These are phyloP conservation scores for Papilio xuthus DNA, from an alignment of 1,140 invertebrate genomes.

Conservation along the genomic window DNA sequence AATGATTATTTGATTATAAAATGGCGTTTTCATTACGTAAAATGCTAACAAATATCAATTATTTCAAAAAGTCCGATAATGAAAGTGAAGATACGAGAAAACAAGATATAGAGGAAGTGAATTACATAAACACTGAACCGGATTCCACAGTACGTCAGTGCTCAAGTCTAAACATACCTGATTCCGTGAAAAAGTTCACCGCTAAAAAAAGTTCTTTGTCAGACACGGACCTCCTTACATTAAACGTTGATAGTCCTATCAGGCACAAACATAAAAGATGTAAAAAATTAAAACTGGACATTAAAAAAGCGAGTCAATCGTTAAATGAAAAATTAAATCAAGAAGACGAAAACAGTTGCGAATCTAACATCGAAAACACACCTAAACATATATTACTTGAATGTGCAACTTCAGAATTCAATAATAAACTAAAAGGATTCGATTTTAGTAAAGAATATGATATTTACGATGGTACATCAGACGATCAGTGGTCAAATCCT, in stretches of 20 bases:
- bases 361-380: slow-evolving; percentile 65
- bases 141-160: slow-evolving; percentile 64
- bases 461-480: slow-evolving; percentile 61
- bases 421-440: slow-evolving; percentile 59
- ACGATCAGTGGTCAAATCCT: slow-evolving; percentile 48
- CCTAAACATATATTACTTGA: slow-evolving; percentile 68
- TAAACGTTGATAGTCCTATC: slow-evolving; percentile 42
- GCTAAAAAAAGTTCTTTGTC: slow-evolving; percentile 68
- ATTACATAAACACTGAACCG: slow-evolving; percentile 56
- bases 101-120: slow-evolving; percentile 42
- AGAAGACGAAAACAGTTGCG: slow-evolving; percentile 41
- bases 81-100: slow-evolving; percentile 36
- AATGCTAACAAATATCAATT: slow-evolving; percentile 73
- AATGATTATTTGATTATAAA: background rate
- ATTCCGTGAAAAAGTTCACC: slow-evolving; percentile 58
- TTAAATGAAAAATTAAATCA: slow-evolving; percentile 48
- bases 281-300: slow-evolving; percentile 69
- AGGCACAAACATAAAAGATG: slow-evolving; percentile 50
- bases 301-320: slow-evolving; percentile 67
- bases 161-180: slow-evolving; percentile 58
- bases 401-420: slow-evolving; percentile 66
- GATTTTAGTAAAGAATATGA: slow-evolving; percentile 72
- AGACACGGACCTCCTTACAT: slow-evolving; percentile 63
- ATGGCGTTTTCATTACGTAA: slow-evolving; percentile 74
- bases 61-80: slow-evolving; percentile 66